Evolutionary conservation across 2,113 vertebrate species (phyloP).

Genomic region (Danionella cerebrum): DNA sequence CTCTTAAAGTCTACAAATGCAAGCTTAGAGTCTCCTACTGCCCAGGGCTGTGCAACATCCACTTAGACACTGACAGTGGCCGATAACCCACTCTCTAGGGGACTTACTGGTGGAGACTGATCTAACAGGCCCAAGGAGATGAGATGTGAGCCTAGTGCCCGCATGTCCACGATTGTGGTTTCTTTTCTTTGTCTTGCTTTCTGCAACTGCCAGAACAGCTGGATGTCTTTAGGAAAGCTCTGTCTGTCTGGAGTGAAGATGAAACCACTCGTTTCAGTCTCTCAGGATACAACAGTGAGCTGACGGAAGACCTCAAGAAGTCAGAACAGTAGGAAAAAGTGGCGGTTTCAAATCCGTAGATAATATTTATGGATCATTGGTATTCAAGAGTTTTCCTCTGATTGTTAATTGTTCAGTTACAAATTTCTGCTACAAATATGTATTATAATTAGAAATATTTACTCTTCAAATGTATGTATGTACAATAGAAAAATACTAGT

Average conservation of each 20-base stretch:
- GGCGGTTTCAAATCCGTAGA: neutral
- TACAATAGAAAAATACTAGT: too few species aligned
- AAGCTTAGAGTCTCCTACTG: slow-evolving; percentile 50
- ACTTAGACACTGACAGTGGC: slow-evolving; percentile 40
- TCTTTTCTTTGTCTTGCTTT: slow-evolving; percentile 1
- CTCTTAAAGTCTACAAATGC: slow-evolving; percentile 62
- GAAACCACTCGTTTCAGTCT: slow-evolving; percentile 8
- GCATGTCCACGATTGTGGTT: slow-evolving; percentile 8
- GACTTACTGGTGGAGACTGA: slow-evolving; percentile 15
- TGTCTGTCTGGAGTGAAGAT: slow-evolving; percentile 5
- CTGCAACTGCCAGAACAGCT: slow-evolving; percentile 10
- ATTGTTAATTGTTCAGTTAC: too few species aligned
- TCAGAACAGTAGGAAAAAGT: neutral
- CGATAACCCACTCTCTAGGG: slow-evolving; percentile 35
- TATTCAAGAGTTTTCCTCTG: too few species aligned
- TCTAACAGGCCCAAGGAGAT: slow-evolving; percentile 25
- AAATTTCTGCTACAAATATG: too few species aligned
- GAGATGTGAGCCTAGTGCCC: slow-evolving; percentile 10
- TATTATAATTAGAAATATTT: too few species aligned
- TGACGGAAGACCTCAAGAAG: neutral
- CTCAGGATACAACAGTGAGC: neutral
- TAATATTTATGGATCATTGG: neutral
- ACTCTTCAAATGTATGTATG: too few species aligned
- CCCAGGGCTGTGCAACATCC: slow-evolving; percentile 42
- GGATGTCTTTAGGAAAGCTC: slow-evolving; percentile 14